Conservation (phyloP, 1,140 invertebrate species). For the Brachionus plicatilis region DNA sequence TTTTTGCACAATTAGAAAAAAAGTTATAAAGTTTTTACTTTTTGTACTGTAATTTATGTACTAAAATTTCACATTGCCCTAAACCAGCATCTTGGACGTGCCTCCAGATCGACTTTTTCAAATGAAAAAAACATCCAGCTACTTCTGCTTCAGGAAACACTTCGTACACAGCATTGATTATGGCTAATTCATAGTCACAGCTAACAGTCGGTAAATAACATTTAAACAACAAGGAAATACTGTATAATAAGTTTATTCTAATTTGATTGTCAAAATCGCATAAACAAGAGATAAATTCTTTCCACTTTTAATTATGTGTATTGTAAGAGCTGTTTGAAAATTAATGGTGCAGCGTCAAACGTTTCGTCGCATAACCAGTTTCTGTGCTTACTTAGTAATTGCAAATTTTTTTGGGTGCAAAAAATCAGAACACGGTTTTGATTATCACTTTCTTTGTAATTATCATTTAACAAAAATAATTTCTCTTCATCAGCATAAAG, state of each 20-base stretch:
- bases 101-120: too few relatives aligned
- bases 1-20: too few relatives aligned
- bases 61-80: too few relatives aligned
- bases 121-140: conserved; percentile 14
- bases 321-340: neutral
- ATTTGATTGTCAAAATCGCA: neutral
- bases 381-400: neutral
- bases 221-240: too few relatives aligned
- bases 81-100: neutral
- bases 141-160: neutral
- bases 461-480: neutral
- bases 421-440: neutral
- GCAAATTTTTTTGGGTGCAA: neutral
- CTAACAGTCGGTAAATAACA: too few relatives aligned
- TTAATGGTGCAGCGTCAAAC: neutral
- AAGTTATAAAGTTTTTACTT: too few relatives aligned
- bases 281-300: neutral
- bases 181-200: neutral
- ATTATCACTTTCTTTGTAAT: neutral
- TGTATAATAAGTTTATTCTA: neutral
- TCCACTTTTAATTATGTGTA: neutral
- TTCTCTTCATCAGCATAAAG: neutral
- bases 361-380: neutral
- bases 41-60: too few relatives aligned
- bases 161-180: neutral